These are phyloP conservation scores for Criorhina ranunculi DNA, from an alignment of 2,888 invertebrate genomes.

Conservation along the genomic window DNA sequence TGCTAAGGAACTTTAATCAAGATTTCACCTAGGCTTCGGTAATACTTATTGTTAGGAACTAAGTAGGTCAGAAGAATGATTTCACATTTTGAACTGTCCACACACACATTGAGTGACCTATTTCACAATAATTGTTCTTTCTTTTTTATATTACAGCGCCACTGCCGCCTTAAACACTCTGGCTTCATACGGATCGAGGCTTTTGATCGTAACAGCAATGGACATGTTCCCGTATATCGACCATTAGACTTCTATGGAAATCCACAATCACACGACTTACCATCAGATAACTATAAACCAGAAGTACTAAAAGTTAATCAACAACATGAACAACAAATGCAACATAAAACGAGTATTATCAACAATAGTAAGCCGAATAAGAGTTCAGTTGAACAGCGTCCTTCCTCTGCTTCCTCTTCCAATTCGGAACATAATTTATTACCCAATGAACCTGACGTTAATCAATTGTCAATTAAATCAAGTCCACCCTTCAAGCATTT, in stretches of 20 bases:
- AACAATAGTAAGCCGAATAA: slow-evolving; percentile 73
- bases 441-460: slow-evolving; percentile 16
- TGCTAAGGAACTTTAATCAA: too few species aligned
- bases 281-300: slow-evolving; percentile 57
- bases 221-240: slow-evolving; percentile 80
- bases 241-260: slow-evolving; percentile 80
- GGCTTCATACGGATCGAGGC: slow-evolving; percentile 89
- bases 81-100: too few species aligned
- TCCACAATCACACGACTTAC: slow-evolving; percentile 32
- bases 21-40: too few species aligned
- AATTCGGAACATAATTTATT: not conserved
- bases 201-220: slow-evolving; percentile 82
- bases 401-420: not conserved
- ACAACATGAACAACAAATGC: too few species aligned
- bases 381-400: slow-evolving; percentile 76
- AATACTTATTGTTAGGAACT: too few species aligned
- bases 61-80: too few species aligned
- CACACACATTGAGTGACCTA: too few species aligned
- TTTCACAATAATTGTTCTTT: too few species aligned
- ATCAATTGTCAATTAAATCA: slow-evolving; percentile 41
- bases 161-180: slow-evolving; percentile 91
- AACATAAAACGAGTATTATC: slow-evolving; percentile 65
- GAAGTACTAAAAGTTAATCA: slow-evolving; percentile 70
- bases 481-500: slow-evolving; percentile 87
- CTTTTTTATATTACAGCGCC: slow-evolving; percentile 86